These are phyloP conservation scores for Hephaestus fuliginosus DNA, from an alignment of 2,797 vertebrate species.

Conservation along the genomic window DNA sequence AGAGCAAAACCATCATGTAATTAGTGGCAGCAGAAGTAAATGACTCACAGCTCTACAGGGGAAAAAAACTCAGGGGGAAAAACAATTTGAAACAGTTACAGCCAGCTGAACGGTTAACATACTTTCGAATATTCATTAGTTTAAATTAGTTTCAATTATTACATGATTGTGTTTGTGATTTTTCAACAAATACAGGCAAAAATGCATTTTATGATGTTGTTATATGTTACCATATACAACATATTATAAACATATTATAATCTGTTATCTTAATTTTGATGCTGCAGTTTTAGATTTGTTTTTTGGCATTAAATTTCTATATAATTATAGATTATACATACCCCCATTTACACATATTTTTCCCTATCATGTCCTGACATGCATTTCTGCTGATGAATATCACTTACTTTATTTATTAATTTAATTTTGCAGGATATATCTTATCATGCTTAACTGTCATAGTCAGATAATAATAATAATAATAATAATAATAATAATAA, in stretches of 20 bases:
- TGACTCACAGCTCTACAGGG: background rate
- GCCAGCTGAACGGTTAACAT: background rate
- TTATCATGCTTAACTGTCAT: background rate
- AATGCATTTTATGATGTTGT: background rate
- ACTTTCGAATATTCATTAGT: background rate
- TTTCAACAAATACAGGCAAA: background rate
- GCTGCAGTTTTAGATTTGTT: background rate
- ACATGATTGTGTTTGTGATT: background rate
- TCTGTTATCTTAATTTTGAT: background rate
- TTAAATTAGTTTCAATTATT: too few species aligned
- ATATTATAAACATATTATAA: background rate
- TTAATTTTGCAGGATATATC: background rate
- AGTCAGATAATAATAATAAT: too few species aligned
- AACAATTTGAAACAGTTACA: background rate
- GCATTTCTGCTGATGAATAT: background rate
- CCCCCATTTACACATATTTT: background rate
- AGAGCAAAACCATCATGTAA: conserved; percentile 5
- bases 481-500: too few species aligned
- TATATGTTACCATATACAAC: background rate
- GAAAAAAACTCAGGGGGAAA: background rate
- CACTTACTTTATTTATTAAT: background rate
- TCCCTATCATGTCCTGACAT: background rate
- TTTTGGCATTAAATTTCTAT: too few species aligned
- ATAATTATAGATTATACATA: background rate
- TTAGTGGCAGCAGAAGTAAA: conserved; percentile 10